Evolutionary conservation across 1,140 invertebrate genomes (phyloP).

Genomic region (Gryllus bimaculatus): DNA sequence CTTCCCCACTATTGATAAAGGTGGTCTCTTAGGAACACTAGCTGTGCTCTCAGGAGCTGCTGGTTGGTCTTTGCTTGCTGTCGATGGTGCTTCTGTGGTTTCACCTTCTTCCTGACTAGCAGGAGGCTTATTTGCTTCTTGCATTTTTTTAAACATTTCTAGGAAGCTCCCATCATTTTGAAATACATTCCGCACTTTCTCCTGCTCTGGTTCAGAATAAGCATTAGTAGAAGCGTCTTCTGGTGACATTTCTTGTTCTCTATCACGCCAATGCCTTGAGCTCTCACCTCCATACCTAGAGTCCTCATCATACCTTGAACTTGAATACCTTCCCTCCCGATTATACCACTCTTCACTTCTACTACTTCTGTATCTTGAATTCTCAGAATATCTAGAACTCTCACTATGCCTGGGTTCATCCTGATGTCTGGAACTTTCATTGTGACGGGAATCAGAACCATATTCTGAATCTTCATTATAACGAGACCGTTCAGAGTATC

Average conservation of each 20-base stretch:
- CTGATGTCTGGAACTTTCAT: not conserved
- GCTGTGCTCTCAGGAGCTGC: not conserved
- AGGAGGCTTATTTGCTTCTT: conserved; percentile 42
- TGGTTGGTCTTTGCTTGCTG: conserved; percentile 7
- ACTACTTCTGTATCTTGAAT: conserved; percentile 7
- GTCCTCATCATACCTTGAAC: not conserved
- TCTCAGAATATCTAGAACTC: not conserved
- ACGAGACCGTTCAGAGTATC: conserved; percentile 7
- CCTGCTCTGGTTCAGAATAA: conserved; percentile 9
- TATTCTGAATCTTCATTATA: conserved; percentile 8
- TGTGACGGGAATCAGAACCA: conserved; percentile 1
- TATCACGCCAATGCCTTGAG: not conserved
- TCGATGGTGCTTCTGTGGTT: not conserved
- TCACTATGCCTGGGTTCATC: conserved; percentile 6
- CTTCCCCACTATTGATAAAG: conserved; percentile 54
- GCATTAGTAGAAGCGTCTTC: conserved; percentile 6
- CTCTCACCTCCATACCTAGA: not conserved
- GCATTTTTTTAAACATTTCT: conserved; percentile 84
- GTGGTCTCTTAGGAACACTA: conserved; percentile 3
- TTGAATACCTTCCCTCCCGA: conserved; percentile 3
- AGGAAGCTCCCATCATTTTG: conserved; percentile 82
- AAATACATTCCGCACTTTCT: conserved; percentile 43
- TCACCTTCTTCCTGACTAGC: conserved; percentile 25
- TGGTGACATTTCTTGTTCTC: not conserved
- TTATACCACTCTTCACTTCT: not conserved